Evolutionary conservation across 2,888 invertebrate genomes (phyloP).

Genomic region (Machimus rusticus): DNA sequence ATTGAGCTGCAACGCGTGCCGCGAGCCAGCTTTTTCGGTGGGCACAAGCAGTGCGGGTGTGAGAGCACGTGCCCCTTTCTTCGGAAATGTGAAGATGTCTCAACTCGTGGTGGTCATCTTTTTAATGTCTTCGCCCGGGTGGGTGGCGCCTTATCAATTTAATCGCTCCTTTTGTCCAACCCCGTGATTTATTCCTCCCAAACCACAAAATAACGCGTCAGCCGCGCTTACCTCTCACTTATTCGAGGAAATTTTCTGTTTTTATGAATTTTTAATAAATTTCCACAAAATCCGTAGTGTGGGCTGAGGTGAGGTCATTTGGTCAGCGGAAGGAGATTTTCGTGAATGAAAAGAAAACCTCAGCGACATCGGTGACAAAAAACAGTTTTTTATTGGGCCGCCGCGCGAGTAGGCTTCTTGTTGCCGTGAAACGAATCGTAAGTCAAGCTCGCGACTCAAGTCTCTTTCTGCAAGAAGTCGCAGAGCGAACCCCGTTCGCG

Average conservation of each 20-base stretch:
- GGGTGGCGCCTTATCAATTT: constrained; percentile 20
- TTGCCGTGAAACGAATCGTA: constrained; percentile 29
- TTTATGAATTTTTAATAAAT: constrained; percentile 22
- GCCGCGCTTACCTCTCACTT: neutral
- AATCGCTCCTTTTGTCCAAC: neutral
- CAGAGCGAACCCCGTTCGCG: neutral
- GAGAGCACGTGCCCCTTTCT: constrained; percentile 15
- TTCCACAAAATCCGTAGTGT: neutral
- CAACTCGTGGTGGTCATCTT: constrained; percentile 9
- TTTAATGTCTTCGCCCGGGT: neutral
- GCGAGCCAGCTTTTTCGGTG: neutral
- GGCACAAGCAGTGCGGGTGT: neutral
- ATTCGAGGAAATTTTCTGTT: constrained; percentile 31
- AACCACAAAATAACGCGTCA: neutral
- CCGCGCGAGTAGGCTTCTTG: neutral
- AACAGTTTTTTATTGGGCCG: neutral
- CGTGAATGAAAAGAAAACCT: constrained; percentile 35
- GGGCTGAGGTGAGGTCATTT: constrained; percentile 12
- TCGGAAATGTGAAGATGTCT: neutral
- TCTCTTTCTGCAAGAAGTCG: neutral
- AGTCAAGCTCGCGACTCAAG: constrained; percentile 17
- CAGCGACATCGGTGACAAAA: neutral
- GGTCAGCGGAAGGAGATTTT: constrained; percentile 29
- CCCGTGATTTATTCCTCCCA: neutral
- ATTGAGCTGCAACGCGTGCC: constrained; percentile 22